Conservation (phyloP, 2,888 invertebrate species). For the Chymomyza amoena region DNA sequence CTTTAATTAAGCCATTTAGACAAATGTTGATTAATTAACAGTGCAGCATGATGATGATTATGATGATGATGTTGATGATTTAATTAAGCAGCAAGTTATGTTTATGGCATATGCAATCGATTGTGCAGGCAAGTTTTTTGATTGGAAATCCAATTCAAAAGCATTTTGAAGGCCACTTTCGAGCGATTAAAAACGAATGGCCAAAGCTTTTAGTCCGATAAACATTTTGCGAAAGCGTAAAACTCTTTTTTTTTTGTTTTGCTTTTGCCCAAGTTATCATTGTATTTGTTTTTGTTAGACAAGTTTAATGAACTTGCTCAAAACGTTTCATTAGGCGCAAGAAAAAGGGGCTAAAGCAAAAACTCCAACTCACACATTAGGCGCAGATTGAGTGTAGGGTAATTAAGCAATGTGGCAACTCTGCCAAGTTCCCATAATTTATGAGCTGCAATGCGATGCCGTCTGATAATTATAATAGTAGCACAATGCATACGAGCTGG, state of each 20-base stretch:
- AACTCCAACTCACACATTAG: slow-evolving; percentile 25
- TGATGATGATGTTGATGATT: not conserved
- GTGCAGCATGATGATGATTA: not conserved
- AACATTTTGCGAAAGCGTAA: not conserved
- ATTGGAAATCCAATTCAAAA: slow-evolving; percentile 32
- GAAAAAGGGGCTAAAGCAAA: not conserved
- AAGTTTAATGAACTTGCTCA: slow-evolving; percentile 47
- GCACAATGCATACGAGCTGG: slow-evolving; percentile 48
- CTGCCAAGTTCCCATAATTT: slow-evolving; percentile 64
- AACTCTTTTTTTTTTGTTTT: slow-evolving; percentile 12
- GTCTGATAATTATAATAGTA: slow-evolving; percentile 62
- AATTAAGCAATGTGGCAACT: slow-evolving; percentile 68
- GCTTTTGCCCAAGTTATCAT: not conserved
- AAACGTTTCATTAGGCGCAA: slow-evolving; percentile 55
- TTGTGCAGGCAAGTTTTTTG: slow-evolving; percentile 27
- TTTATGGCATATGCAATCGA: not conserved
- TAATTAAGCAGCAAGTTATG: slow-evolving; percentile 33
- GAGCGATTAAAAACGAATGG: not conserved
- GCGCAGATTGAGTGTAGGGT: slow-evolving; percentile 42
- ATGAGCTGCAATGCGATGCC: slow-evolving; percentile 36
- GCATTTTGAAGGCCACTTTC: slow-evolving; percentile 41
- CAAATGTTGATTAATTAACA: slow-evolving; percentile 60
- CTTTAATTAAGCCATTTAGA: slow-evolving; percentile 59
- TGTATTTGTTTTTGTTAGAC: slow-evolving; percentile 33
- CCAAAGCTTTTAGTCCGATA: not conserved